Conservation (phyloP, 2,797 vertebrate genomes). For the Masticophis lateralis region DNA sequence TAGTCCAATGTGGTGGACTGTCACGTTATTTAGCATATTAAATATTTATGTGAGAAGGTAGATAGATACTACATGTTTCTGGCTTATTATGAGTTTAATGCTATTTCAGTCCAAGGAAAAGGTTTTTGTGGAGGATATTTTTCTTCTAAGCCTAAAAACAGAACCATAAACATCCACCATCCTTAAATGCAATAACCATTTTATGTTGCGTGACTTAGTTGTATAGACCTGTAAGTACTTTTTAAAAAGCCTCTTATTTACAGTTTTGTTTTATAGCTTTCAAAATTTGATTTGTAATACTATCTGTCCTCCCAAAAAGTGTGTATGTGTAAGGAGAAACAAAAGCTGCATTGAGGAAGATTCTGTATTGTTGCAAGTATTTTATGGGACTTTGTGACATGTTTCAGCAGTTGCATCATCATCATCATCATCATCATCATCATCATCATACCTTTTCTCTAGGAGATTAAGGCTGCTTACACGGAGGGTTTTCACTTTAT, state of each 20-base stretch:
- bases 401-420: neutral
- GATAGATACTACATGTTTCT: constrained; percentile 41
- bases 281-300: neutral
- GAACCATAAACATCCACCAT: neutral
- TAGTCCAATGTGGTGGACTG: constrained; percentile 50
- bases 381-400: neutral
- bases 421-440: neutral
- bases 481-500: neutral
- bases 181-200: neutral
- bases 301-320: neutral
- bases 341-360: neutral
- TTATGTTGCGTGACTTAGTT: neutral
- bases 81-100: constrained; percentile 36
- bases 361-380: neutral
- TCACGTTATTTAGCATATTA: constrained; percentile 59
- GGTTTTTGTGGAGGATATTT: constrained; percentile 39
- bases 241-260: neutral
- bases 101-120: constrained; percentile 28
- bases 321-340: neutral
- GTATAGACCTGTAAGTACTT: neutral
- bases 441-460: neutral
- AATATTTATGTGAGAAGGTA: constrained; percentile 44
- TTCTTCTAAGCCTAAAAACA: constrained; percentile 35
- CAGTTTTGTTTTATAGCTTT: constrained; percentile 20
- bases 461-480: neutral